Conservation (phyloP, 2,113 vertebrate genomes). For the Tonatia bakeri region DNA sequence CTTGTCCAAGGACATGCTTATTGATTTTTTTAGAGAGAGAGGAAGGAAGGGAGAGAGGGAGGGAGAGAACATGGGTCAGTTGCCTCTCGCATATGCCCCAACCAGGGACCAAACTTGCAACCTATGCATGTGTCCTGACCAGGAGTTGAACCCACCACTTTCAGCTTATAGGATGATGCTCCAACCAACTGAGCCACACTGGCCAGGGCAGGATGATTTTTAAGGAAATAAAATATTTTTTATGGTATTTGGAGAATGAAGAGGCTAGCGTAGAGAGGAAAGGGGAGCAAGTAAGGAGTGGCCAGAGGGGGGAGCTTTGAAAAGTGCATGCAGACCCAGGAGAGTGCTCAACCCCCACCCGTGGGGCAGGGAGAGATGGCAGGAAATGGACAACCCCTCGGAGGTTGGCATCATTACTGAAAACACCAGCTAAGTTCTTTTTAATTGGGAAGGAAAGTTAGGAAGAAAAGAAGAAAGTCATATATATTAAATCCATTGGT, state of each 20-base stretch:
- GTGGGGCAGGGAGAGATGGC: background rate
- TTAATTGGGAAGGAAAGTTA: background rate
- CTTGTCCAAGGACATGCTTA: no score
- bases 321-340: background rate
- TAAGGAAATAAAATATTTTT: background rate
- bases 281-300: background rate
- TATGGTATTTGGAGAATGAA: background rate
- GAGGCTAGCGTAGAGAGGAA: background rate
- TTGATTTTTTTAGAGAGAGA: no score
- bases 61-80: no score
- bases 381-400: background rate
- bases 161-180: background rate
- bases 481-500: background rate
- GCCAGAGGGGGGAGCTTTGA: background rate
- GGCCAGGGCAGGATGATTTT: background rate
- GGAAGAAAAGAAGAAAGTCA: background rate
- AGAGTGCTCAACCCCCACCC: background rate
- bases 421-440: background rate
- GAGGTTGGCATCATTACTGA: background rate
- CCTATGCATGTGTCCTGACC: background rate
- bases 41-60: no score
- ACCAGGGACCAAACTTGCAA: background rate
- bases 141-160: no score
- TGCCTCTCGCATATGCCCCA: no score
- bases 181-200: background rate